Evolutionary conservation across 2,797 vertebrate genomes (phyloP), one percentile per base, ranked within the genome.

Genomic region (Micropoecilia bifurca): DNA sequence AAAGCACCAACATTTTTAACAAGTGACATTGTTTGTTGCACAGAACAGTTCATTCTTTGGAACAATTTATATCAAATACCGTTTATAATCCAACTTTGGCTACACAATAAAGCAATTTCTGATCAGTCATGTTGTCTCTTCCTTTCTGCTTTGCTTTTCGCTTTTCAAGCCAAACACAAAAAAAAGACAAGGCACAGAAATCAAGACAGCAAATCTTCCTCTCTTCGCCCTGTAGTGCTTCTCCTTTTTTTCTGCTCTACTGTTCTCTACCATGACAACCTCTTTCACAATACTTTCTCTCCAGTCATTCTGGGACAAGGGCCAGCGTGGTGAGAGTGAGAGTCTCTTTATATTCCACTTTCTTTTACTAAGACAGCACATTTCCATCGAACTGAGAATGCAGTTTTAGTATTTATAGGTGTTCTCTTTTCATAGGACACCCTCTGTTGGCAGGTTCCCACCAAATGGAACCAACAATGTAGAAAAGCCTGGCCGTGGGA

Each of bases 211-310:
- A 82, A 81, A 57, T 76, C 36, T 76, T 79, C 25, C 45, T 46
- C n/a, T 69, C 73, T 85, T 86, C 74, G 87, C 80, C 77, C 48
- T 73, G 81, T 72, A 85, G 20, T 79, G 84, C 73, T 55, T 71
- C 74, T 78, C 66, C 41, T 46, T 47, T 39, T 79, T 75, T 79
- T 50, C 53, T 72, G 20, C 84, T 87, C 80, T 87, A 45, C 78
- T 71, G n/a, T 71, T 80, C 78, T 89, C 78, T 74, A 85, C 85
- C 86, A 85, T 91, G 90, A 89, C 88, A 87, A 90, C 81, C 55
- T 14, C 90, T 91, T 87, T 92, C 88, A 88, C 89, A 92, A 82
- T 80, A 80, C 80, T 69, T 33, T 80, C 80, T 75, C 72, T 81
- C 25, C 45, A 89, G 85, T 87, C 81, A 82, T 59, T 45, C 81